A percentile compares a stretch with the other conserved stretches of the same genome.
These are phyloP conservation scores for Porites cylindrica DNA, from an alignment of 92 coral and sea anemone species.

Conservation along the genomic window DNA sequence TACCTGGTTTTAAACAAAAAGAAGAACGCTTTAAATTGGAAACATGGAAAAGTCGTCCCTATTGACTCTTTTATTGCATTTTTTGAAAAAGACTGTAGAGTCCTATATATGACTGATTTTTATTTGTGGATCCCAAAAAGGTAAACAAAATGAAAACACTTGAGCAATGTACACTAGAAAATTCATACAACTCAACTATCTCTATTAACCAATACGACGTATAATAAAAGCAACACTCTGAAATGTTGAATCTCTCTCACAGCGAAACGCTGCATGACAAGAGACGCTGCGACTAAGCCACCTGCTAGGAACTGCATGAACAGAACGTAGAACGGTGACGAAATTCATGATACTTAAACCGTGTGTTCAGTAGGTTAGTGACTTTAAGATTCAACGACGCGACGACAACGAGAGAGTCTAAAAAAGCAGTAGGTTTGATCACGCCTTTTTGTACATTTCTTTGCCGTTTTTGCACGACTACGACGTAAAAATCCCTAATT, in stretches of 20 bases:
- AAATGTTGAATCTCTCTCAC: conserved; percentile 8
- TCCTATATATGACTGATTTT: neutral
- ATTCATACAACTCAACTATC: neutral
- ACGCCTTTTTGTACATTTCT: no score
- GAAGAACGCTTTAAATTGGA: neutral
- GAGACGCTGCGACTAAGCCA: conserved; percentile 25
- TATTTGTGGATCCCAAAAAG: neutral
- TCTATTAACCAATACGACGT: neutral
- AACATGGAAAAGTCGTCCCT: neutral
- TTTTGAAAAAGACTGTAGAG: neutral
- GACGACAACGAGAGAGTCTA: no score
- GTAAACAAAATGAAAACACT: neutral
- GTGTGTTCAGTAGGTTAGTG: neutral
- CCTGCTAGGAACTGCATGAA: conserved; percentile 25
- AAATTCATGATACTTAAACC: neutral
- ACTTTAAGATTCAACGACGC: no score
- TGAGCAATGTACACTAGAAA: neutral
- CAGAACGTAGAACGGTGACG: conserved; percentile 6
- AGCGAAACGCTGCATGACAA: conserved; percentile 27
- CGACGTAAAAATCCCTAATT: no score
- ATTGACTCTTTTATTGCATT: neutral
- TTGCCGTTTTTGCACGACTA: no score
- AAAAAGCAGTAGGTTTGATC: no score
- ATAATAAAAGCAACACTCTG: neutral
- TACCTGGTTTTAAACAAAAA: conserved; percentile 7